Conservation (phyloP, 2,888 invertebrate species). For the Nineta flava region DNA sequence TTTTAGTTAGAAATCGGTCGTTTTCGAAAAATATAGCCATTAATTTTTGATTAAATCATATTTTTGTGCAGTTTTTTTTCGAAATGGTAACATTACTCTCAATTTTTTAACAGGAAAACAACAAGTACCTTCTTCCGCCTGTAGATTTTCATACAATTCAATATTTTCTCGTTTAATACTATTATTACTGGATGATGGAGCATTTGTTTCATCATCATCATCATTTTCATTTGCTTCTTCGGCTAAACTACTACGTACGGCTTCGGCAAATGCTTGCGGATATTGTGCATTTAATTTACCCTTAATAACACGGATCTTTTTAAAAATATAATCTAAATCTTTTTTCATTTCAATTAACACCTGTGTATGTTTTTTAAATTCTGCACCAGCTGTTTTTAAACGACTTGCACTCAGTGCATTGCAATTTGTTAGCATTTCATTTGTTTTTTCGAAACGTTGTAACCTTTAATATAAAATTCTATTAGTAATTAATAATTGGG, state of each 20-base stretch:
- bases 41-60: no score
- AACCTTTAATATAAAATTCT: conserved; percentile 43
- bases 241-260: conserved; percentile 25
- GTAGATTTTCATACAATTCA: conserved; percentile 10
- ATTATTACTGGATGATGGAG: conserved; percentile 11
- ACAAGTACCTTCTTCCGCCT: neutral
- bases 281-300: conserved; percentile 56
- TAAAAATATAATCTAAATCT: conserved; percentile 87
- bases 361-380: conserved; percentile 82
- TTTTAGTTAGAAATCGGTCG: no score
- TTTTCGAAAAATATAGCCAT: no score
- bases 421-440: conserved; percentile 96
- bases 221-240: conserved; percentile 14
- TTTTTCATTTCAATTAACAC: conserved; percentile 81
- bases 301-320: conserved; percentile 73
- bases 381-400: conserved; percentile 67
- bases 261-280: conserved; percentile 48
- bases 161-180: conserved; percentile 22
- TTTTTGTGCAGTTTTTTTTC: no score
- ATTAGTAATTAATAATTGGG: neutral
- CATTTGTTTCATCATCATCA: conserved; percentile 14
- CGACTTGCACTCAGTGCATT: conserved; percentile 84
- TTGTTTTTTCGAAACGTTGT: conserved; percentile 94
- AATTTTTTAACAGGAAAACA: no score
- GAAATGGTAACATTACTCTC: no score